Evolutionary conservation across 92 coral and sea anemone genomes (phyloP).

Genomic region (Heteractis magnifica): DNA sequence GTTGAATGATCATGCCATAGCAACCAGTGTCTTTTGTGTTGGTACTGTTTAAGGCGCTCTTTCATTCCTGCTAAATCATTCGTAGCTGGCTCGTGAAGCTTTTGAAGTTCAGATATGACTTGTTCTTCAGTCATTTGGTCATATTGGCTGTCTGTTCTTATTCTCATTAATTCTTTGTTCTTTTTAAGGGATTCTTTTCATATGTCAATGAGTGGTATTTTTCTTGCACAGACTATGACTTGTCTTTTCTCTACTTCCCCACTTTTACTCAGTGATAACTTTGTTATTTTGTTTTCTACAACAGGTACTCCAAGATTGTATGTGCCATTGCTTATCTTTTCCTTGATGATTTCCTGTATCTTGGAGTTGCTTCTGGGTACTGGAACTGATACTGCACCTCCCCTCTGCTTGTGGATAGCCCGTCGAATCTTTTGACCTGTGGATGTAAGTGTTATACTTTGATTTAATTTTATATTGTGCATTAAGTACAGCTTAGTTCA

Average conservation of each 20-base stretch:
- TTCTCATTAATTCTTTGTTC: not conserved
- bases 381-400: slow-evolving; percentile 25
- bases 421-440: slow-evolving; percentile 4
- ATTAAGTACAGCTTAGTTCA: not conserved
- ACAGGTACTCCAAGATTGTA: no score
- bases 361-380: slow-evolving; percentile 17
- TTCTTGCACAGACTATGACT: slow-evolving; percentile 27
- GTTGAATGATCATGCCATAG: slow-evolving; percentile 42
- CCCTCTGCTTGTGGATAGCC: slow-evolving; percentile 14
- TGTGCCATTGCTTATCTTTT: slow-evolving; percentile 23
- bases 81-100: slow-evolving; percentile 33
- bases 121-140: slow-evolving; percentile 20
- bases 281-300: not conserved
- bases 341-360: slow-evolving; percentile 17
- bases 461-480: not conserved
- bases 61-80: slow-evolving; percentile 8
- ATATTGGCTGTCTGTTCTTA: slow-evolving; percentile 26
- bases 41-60: not conserved
- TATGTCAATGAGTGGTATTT: slow-evolving; percentile 28
- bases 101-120: slow-evolving; percentile 14
- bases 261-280: slow-evolving; percentile 7
- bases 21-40: slow-evolving; percentile 27
- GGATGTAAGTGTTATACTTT: slow-evolving; percentile 20
- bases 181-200: slow-evolving; percentile 10
- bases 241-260: slow-evolving; percentile 5